phyloP scores from a whole-genome alignment of 2,888 invertebrate species.

The Tridacna gigas region DNA sequence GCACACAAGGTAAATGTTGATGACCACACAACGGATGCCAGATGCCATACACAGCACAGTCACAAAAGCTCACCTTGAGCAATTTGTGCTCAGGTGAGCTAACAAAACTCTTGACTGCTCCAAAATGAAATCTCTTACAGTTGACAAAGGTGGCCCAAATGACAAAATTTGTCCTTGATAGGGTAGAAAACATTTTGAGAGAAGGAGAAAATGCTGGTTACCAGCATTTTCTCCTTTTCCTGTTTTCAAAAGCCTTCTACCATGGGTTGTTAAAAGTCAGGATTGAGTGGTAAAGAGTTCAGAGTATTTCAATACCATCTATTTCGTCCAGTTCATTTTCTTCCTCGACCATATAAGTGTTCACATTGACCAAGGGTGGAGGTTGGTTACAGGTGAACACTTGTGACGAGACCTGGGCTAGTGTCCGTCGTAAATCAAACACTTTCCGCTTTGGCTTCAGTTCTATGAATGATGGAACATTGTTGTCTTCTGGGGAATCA shows the following conservation, averaged over 20 bases:
- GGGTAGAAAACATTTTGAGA: too few relatives aligned
- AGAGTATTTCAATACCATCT: conserved; percentile 34
- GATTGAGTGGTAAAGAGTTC: too few relatives aligned
- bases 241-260: too few relatives aligned
- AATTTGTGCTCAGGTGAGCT: background rate
- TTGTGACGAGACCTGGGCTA: conserved; percentile 49
- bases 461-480: conserved; percentile 4
- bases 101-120: too few relatives aligned
- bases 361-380: conserved; percentile 7
- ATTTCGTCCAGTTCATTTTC: conserved; percentile 41
- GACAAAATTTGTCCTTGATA: too few relatives aligned
- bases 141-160: too few relatives aligned
- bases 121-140: too few relatives aligned
- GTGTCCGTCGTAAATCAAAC: conserved; percentile 49
- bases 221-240: too few relatives aligned
- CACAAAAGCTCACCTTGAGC: background rate
- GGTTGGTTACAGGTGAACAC: conserved; percentile 9
- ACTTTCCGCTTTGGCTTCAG: conserved; percentile 8
- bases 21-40: too few relatives aligned
- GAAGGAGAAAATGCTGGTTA: too few relatives aligned
- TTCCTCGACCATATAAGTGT: conserved; percentile 40
- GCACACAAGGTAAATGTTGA: background rate
- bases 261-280: too few relatives aligned
- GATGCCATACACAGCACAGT: background rate
- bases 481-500: conserved; percentile 1